Base-by-base conservation (phyloP, 2,888 invertebrate genomes). In the Dryobotodes eremita region DNA sequence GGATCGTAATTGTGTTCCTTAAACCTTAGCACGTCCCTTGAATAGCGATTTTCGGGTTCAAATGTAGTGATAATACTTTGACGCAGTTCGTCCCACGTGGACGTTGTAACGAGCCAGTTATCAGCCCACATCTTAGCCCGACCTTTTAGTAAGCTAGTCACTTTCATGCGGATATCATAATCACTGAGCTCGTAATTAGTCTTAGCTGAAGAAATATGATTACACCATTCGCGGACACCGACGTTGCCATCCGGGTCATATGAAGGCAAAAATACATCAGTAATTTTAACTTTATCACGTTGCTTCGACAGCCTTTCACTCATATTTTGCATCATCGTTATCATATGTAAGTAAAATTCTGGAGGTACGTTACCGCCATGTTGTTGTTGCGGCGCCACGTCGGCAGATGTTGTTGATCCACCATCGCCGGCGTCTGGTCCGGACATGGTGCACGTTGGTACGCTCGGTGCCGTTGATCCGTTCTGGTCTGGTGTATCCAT, bases 201-300 rank as follows among this genome's bases (percentile, higher is more conserved):
- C 17, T 57, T 57, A 57, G 70, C 70, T n/a, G 57, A 26, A 15
- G 70, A 57, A 70, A 57, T 70, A 57, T 70, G 70, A 57, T 57
- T 17, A 42, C 70, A 70, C 70, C 70, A 70, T 10, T 70, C 57
- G n/a, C 70, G 55, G n/a, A 70, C 70, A n/a, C n/a, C n/a, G n/a
- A n/a, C n/a, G n/a, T n/a, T n/a, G n/a, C n/a, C n/a, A n/a, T n/a
- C n/a, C n/a, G n/a, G n/a, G n/a, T n/a, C n/a, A 53, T 31, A 68
- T 68, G 68, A 68, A 20, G 68, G 68, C 50, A 68, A 26, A 53
- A 53, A 68, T 10, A 68, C 50, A 48, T 68, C 68, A 11, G 68
- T 68, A 31, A 68, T 68, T 53, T 31, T 68, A 4, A 68, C 8
- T 50, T 53, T 68, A 66, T 66, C 66, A 26, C 50, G 48, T 17